Conservation (phyloP, 2,797 vertebrate genomes). For the Leuciscus waleckii region DNA sequence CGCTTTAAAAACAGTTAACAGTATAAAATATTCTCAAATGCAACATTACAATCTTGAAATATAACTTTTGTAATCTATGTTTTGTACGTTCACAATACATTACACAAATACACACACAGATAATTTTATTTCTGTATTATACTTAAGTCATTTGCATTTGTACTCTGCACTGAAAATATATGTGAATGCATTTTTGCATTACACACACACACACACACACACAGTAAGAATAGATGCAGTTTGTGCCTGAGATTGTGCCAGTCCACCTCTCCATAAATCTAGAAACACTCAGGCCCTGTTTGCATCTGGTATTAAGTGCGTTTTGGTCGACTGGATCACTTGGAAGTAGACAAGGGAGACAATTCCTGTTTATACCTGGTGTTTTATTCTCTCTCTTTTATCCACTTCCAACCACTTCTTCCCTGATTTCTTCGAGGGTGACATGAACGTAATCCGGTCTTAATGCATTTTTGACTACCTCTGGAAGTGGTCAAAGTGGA, state of each 20-base stretch:
- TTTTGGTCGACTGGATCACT: too few relatives aligned
- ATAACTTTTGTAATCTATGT: neutral
- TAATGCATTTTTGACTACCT: neutral
- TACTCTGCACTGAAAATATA: constrained; percentile 4
- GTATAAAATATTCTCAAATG: neutral
- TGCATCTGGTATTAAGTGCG: too few relatives aligned
- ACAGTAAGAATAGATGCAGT: neutral
- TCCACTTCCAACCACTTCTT: too few relatives aligned
- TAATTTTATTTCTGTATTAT: neutral
- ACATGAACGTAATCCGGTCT: neutral
- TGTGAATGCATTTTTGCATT: neutral
- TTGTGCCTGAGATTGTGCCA: neutral
- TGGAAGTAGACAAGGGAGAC: too few relatives aligned
- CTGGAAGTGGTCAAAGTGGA: neutral
- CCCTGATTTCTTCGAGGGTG: too few relatives aligned
- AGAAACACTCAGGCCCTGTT: neutral
- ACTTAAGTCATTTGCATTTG: neutral
- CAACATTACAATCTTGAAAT: neutral
- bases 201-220: neutral
- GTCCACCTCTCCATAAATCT: neutral
- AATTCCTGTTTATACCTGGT: too few relatives aligned
- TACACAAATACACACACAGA: constrained; percentile 7
- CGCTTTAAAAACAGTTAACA: neutral
- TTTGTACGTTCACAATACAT: neutral
- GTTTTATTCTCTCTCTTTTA: too few relatives aligned